Evolutionary conservation across 2,888 invertebrate species (phyloP).

Genomic region (Papilio gigon): DNA sequence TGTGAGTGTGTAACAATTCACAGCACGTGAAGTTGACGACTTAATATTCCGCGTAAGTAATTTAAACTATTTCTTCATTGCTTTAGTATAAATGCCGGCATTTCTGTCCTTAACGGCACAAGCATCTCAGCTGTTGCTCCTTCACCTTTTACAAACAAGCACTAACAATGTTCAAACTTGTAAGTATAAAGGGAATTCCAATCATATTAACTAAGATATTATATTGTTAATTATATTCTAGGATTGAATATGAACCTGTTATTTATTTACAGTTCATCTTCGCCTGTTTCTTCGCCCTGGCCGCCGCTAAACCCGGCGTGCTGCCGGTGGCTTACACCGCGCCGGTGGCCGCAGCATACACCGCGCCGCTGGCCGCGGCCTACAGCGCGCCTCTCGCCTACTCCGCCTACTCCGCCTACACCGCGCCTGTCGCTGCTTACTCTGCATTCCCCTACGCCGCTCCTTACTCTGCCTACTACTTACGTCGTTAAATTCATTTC

Average conservation of each 20-base stretch:
- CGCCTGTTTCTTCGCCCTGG: slow-evolving; percentile 76
- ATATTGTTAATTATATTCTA: not conserved
- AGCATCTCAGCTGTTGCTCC: slow-evolving; percentile 5
- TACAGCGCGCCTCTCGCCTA: slow-evolving; percentile 60
- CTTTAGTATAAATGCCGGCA: slow-evolving; percentile 43
- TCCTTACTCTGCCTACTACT: slow-evolving; percentile 55
- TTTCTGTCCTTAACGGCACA: slow-evolving; percentile 41
- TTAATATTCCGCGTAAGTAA: slow-evolving; percentile 15
- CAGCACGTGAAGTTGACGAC: not conserved
- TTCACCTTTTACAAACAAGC: slow-evolving; percentile 36
- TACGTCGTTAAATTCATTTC: slow-evolving; percentile 47
- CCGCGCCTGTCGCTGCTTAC: slow-evolving; percentile 61
- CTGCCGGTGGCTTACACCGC: slow-evolving; percentile 51
- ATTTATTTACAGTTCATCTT: slow-evolving; percentile 47
- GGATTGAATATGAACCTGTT: not conserved
- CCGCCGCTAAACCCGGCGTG: slow-evolving; percentile 70
- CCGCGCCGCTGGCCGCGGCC: slow-evolving; percentile 56
- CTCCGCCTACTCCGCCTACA: slow-evolving; percentile 66
- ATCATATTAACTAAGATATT: not conserved
- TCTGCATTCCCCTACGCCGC: slow-evolving; percentile 62
- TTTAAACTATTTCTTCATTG: slow-evolving; percentile 43
- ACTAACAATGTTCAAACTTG: slow-evolving; percentile 55
- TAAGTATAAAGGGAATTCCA: slow-evolving; percentile 45
- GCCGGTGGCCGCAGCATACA: slow-evolving; percentile 54
- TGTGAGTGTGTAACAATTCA: slow-evolving; percentile 13